Evolutionary conservation across 2,888 invertebrate genomes (phyloP).

Genomic region (Xestia xanthographa): DNA sequence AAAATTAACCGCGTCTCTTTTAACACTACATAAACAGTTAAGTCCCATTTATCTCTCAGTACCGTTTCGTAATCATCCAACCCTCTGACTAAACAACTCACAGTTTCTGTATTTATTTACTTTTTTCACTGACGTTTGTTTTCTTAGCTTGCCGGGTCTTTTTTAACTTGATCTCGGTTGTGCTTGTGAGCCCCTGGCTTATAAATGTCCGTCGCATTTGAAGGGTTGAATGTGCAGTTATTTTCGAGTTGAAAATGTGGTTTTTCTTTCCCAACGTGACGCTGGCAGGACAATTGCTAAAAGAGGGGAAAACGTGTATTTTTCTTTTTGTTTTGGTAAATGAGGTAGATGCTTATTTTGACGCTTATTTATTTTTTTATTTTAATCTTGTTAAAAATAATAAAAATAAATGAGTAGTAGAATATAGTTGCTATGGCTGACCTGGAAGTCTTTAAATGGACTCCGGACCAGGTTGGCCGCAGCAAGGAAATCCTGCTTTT

Average conservation of each 20-base stretch:
- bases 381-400: neutral
- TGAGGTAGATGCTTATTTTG: neutral
- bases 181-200: constrained; percentile 30
- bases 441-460: too few relatives aligned
- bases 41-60: constrained; percentile 64
- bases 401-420: neutral
- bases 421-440: too few relatives aligned
- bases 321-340: neutral
- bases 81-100: constrained; percentile 61
- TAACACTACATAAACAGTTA: constrained; percentile 62
- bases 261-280: neutral
- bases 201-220: constrained; percentile 46
- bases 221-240: constrained; percentile 40
- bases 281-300: neutral
- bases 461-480: too few relatives aligned
- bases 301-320: neutral
- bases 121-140: constrained; percentile 47
- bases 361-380: neutral
- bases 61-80: constrained; percentile 57
- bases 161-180: constrained; percentile 40
- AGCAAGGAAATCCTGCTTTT: too few relatives aligned
- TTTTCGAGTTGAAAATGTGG: constrained; percentile 25
- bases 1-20: constrained; percentile 31
- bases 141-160: constrained; percentile 46
- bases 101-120: constrained; percentile 44